Evolutionary conservation across 2,113 vertebrate genomes (phyloP).

Genomic region (Drymodes brunneopygia): DNA sequence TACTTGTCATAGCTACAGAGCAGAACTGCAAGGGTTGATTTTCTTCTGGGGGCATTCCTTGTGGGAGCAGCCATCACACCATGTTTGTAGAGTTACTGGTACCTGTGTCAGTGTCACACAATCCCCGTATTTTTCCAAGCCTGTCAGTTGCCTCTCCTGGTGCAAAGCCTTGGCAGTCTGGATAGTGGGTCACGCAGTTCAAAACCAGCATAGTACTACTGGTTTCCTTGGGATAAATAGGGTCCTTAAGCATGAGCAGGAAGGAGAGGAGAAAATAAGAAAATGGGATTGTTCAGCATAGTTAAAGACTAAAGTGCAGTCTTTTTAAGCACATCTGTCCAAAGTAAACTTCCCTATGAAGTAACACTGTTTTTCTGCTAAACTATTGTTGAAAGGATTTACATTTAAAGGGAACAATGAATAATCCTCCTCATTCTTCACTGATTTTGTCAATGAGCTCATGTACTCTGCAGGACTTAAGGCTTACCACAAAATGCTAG

Average conservation of each 20-base stretch:
- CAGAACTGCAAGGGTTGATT: fast-evolving
- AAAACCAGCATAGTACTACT: background rate
- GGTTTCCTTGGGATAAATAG: background rate
- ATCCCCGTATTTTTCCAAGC: background rate
- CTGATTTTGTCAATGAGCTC: background rate
- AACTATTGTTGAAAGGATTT: slow-evolving; percentile 3
- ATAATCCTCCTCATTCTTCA: background rate
- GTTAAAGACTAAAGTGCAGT: background rate
- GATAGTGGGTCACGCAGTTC: background rate
- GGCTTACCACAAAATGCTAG: background rate
- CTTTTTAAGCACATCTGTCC: background rate
- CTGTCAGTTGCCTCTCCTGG: background rate
- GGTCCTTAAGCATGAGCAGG: background rate
- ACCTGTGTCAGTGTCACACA: fast-evolving
- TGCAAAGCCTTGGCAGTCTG: background rate
- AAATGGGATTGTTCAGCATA: background rate
- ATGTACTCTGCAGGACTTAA: background rate
- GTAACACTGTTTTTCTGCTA: background rate
- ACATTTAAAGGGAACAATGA: background rate
- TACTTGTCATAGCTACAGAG: background rate
- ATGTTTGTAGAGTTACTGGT: fast-evolving
- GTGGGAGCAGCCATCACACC: background rate
- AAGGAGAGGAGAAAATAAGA: background rate
- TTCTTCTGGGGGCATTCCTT: background rate
- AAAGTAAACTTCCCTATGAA: background rate